Base-by-base conservation (phyloP, 2,888 invertebrate genomes). In the Phortica okadai region DNA sequence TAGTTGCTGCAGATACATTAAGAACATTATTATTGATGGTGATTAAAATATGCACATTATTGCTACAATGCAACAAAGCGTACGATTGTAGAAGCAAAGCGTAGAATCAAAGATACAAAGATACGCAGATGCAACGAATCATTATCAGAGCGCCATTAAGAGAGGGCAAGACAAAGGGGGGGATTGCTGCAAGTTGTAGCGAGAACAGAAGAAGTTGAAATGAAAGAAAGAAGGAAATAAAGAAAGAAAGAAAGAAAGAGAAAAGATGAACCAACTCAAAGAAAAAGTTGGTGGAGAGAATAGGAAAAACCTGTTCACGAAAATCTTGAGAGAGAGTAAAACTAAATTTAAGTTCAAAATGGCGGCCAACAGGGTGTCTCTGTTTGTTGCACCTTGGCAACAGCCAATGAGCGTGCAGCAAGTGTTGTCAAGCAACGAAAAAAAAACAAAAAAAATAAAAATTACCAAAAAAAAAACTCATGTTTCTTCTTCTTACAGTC, bases 401-500 rank as follows among this genome's bases (percentile, higher is more conserved):
- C 78, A 74, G 73, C 77, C 79, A 77, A 77, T 74, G 54, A 66
- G 74, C 6, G 42, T 11, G 25, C 11, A 14, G 73, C 56, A 56
- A 58, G 54, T 45, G 62, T 21, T 64, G 50, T 16, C 74, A 33
- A 33, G 33, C 33, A 64, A 62, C 16, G 42, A 59, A 6, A 16
- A 44, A 5, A 44, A 6, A 59, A 14, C 6, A n/a, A n/a, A n/a
- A n/a, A n/a, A n/a, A n/a, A n/a, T n/a, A n/a, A n/a, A 72, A 69
- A 8, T 45, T 4, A 59, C 16, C 3, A 14, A 4, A 69, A 69
- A 10, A 16, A 45, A 44, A 21, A 14, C 41, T 66, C 6, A 45
- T 72, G 45, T 56, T 2, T 41, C 14, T 62, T 56, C 11, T 42
- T 72, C 11, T 83, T 84, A 7, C 81, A 90, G 89, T 88, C 89